Conservation (phyloP, 2,113 vertebrate species). For the Heterotilapia buettikoferi region DNA sequence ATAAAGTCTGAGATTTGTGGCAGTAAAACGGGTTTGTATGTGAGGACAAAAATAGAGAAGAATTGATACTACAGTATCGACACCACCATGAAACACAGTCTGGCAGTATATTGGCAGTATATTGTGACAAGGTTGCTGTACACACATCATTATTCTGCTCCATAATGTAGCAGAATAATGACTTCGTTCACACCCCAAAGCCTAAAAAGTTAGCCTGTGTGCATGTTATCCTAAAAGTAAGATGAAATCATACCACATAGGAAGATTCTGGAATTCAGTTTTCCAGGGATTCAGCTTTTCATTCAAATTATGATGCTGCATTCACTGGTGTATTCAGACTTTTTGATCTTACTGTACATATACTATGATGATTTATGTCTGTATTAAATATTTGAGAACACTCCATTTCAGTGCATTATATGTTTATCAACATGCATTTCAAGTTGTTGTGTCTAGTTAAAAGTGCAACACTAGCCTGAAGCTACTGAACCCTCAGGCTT, state of each 20-base stretch:
- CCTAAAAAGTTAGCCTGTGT: not conserved
- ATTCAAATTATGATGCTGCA: not conserved
- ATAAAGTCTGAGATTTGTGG: not conserved
- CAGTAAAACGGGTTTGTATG: not conserved
- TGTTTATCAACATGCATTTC: not conserved
- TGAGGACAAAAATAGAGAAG: not conserved
- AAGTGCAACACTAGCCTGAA: not conserved
- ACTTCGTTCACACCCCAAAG: not conserved
- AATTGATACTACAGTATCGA: not conserved
- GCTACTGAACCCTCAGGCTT: not conserved
- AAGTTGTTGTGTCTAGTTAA: not conserved
- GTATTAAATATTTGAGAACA: not conserved
- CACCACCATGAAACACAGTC: not conserved
- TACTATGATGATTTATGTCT: not conserved
- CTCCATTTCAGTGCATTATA: not conserved
- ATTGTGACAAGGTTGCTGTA: not conserved
- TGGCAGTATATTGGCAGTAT: not conserved
- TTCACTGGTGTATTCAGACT: fast-evolving
- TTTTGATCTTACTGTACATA: not conserved
- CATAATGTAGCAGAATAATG: not conserved
- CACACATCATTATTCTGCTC: not conserved
- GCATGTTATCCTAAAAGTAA: not conserved
- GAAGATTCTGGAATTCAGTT: not conserved
- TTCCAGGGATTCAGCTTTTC: not conserved
- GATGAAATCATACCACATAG: not conserved